Conservation (phyloP, 2,113 vertebrate species). For the Piaya cayana region DNA sequence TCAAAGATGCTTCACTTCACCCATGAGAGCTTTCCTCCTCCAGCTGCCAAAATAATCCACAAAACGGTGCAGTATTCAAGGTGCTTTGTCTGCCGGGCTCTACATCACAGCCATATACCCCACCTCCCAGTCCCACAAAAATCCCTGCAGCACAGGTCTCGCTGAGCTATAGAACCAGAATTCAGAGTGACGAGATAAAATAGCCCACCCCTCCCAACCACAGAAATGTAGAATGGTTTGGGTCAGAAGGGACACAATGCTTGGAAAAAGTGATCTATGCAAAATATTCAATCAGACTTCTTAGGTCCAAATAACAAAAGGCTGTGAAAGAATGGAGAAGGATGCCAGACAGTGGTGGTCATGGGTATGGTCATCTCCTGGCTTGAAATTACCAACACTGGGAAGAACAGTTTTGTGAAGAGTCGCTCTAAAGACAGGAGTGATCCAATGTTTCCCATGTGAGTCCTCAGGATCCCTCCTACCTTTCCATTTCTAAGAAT, state of each 20-base stretch:
- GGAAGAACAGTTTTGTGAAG: not conserved
- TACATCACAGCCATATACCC: not conserved
- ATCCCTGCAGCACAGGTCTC: not conserved
- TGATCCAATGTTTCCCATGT: not conserved
- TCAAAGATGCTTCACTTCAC: not conserved
- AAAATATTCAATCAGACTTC: not conserved
- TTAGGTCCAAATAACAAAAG: not conserved
- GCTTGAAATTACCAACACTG: not conserved
- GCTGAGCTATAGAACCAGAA: not conserved
- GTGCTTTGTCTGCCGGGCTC: not conserved
- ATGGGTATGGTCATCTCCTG: fast-evolving
- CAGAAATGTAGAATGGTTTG: too few relatives aligned
- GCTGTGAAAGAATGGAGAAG: not conserved
- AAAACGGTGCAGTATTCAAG: not conserved
- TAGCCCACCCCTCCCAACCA: not conserved
- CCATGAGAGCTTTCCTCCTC: not conserved
- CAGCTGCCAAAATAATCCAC: not conserved
- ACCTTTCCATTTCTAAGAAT: not conserved
- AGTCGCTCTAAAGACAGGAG: not conserved
- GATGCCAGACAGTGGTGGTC: not conserved
- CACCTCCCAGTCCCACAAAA: not conserved
- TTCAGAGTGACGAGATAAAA: not conserved
- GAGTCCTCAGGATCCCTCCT: not conserved
- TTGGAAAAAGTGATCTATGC: not conserved
- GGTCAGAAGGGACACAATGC: not conserved